Evolutionary conservation across 2,113 vertebrate species (phyloP).

Genomic region (Cacatua alba): DNA sequence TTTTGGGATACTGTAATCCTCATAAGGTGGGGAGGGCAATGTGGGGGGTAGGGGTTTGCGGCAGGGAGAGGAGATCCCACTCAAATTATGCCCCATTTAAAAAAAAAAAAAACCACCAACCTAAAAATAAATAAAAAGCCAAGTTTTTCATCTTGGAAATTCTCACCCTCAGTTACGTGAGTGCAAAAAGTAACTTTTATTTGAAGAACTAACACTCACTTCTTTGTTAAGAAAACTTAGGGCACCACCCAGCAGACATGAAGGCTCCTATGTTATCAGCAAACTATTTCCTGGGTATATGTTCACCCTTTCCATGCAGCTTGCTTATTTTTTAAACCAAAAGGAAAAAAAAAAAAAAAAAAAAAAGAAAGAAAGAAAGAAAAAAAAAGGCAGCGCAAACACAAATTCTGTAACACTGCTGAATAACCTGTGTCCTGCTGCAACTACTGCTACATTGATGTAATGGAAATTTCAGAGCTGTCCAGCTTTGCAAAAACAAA

Average conservation of each 20-base stretch:
- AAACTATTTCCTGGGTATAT: slow-evolving; percentile 78
- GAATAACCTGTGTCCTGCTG: slow-evolving; percentile 55
- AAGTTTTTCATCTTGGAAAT: slow-evolving; percentile 67
- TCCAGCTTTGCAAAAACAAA: slow-evolving; percentile 5
- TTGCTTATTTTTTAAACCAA: slow-evolving; percentile 59
- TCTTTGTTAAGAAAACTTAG: slow-evolving; percentile 81
- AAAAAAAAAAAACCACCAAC: background rate
- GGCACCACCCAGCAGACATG: slow-evolving; percentile 79
- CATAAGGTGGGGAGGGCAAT: slow-evolving; percentile 34
- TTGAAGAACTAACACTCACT: slow-evolving; percentile 77
- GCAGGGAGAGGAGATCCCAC: slow-evolving; percentile 64
- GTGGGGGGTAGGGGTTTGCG: slow-evolving; percentile 59
- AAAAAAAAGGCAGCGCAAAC: slow-evolving; percentile 53
- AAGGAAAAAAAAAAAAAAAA: background rate
- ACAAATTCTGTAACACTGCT: slow-evolving; percentile 65
- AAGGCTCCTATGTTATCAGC: slow-evolving; percentile 84
- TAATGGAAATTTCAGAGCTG: slow-evolving; percentile 69
- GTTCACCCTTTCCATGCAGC: slow-evolving; percentile 56
- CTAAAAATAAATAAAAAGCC: slow-evolving; percentile 58
- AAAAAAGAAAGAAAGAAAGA: background rate
- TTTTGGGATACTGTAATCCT: slow-evolving; percentile 59
- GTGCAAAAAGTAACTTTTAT: slow-evolving; percentile 76
- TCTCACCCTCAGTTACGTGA: slow-evolving; percentile 71
- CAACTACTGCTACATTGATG: slow-evolving; percentile 47
- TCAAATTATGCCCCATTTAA: slow-evolving; percentile 67